Conservation (phyloP, 2,113 vertebrate species). For the Siniperca knerii region DNA sequence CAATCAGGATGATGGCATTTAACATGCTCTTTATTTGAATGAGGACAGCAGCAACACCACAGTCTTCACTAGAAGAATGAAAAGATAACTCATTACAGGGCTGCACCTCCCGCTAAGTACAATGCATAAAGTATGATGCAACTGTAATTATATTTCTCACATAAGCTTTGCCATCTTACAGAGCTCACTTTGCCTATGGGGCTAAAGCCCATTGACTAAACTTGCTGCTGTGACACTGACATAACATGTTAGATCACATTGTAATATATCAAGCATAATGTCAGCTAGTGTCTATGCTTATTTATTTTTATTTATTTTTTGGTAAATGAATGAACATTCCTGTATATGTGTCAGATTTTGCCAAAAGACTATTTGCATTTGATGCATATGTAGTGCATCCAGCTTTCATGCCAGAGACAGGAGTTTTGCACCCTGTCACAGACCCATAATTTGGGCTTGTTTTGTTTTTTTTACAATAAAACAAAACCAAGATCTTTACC, state of each 20-base stretch:
- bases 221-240: background rate
- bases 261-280: background rate
- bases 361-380: background rate
- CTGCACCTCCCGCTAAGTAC: background rate
- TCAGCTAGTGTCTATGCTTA: background rate
- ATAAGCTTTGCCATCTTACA: background rate
- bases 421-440: too few species aligned
- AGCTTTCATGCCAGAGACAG: too few species aligned
- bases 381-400: background rate
- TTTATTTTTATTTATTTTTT: background rate
- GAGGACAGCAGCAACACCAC: background rate
- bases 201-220: background rate
- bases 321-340: background rate
- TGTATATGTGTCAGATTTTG: background rate
- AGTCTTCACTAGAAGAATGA: background rate
- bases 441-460: too few species aligned
- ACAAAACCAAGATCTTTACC: too few species aligned
- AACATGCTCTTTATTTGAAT: background rate
- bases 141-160: background rate
- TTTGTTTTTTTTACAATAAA: too few species aligned
- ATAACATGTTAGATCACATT: background rate
- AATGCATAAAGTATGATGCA: background rate
- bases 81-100: slow-evolving; percentile 15
- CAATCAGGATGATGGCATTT: slow-evolving; percentile 11
- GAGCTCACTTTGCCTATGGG: background rate